Base-by-base conservation (phyloP, 2,113 vertebrate genomes). In the Prionailurus bengalensis region DNA sequence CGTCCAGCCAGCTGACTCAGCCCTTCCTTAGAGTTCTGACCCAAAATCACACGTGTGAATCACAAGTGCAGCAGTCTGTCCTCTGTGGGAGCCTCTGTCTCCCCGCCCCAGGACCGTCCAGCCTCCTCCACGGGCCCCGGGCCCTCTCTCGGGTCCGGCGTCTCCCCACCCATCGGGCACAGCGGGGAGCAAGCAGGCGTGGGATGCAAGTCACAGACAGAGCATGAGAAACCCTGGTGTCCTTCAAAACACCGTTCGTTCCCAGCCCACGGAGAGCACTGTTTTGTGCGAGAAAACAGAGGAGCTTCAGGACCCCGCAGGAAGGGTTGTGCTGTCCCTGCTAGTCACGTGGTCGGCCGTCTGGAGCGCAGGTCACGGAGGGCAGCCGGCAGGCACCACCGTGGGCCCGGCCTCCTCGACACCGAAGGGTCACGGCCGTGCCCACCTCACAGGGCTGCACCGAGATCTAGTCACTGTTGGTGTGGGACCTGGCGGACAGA, bases 321-420 rank as follows among this genome's bases (percentile, higher is more conserved):
- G 79, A 14, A 80, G 74, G 6, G 16, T 8, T 4, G 42, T 1
- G 27, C 9, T 15, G 42, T 48, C 42, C 7, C 4, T 4, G 19
- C 36, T 0, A 10, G n/a, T 19, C n/a, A 8, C 0, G 9, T 10
- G 9, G 21, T 42, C 7, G 1, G 74, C 16, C 14, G 0, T 16
- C 42, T 1, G 15, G 42, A 25, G 42, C 10, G 5, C 11, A 6
- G 21, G 36, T 42, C 73, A 39, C 39, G 0, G 36, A 13, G 39
- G 71, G 73, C 5, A 73, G 71, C 36, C 3, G 36, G 71, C n/a
- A 0, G n/a, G 31, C 21, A 23, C 58, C 21, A 58, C 58, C 21
- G 3, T 61, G 7, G 23, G 58, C 58, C 58, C 58, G 7, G 58
- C 58, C 58, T 61, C 58, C 58, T 23, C 21, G 8, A 25, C 58